phyloP scores from a whole-genome alignment of 2,888 invertebrate genomes.

The Hermaeophaga mercurialis region DNA sequence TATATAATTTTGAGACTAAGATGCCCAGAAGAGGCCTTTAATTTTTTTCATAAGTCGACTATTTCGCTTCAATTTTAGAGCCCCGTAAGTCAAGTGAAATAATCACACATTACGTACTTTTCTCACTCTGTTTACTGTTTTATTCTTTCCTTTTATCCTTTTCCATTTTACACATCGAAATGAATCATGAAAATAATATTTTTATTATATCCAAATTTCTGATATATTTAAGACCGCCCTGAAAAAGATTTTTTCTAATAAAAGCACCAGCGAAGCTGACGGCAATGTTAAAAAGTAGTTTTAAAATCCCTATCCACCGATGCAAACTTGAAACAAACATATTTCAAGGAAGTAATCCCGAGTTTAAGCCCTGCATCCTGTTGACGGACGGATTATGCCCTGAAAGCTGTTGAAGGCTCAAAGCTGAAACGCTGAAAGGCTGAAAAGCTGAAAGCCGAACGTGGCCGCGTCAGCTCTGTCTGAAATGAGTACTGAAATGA shows the following conservation, averaged over 20 bases:
- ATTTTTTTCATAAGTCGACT: no score
- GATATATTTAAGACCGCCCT: no score
- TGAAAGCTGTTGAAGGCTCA: constrained; percentile 7
- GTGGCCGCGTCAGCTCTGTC: constrained; percentile 25
- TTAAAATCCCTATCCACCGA: constrained; percentile 9
- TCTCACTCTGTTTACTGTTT: no score
- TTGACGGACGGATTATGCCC: constrained; percentile 52
- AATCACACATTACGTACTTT: no score
- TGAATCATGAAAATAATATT: no score
- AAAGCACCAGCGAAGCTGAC: not conserved
- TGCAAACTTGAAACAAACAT: constrained; percentile 41
- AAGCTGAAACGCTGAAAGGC: constrained; percentile 37
- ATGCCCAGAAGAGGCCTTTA: no score
- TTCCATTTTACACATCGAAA: no score
- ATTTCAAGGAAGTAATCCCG: constrained; percentile 50
- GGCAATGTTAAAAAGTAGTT: constrained; percentile 16
- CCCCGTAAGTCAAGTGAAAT: no score
- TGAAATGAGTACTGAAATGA: constrained; percentile 30
- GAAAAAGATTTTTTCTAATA: not conserved
- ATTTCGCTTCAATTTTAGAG: no score
- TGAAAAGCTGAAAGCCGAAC: constrained; percentile 37
- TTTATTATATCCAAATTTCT: no score
- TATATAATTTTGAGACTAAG: no score
- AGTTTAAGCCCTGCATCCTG: constrained; percentile 48
- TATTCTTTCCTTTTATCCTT: no score